Conservation (phyloP, 2,888 invertebrate genomes). For the Lycocerus yunnanus region DNA sequence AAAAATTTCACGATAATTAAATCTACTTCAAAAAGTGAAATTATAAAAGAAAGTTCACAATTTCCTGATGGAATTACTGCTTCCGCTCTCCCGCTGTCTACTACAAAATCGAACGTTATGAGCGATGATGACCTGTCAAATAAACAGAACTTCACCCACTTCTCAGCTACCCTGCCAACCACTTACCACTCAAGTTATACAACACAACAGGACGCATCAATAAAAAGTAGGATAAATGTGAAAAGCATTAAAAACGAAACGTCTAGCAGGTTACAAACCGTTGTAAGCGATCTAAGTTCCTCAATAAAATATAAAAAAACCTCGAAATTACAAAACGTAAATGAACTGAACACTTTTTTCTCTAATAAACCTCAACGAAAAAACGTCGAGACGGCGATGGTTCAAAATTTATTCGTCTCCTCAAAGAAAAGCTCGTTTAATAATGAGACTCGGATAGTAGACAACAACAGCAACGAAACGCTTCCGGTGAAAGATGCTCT, state of each 20-base stretch:
- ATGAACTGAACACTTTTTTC: conserved; percentile 31
- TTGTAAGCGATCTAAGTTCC: not conserved
- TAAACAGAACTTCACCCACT: conserved; percentile 5
- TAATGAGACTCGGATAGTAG: conserved; percentile 12
- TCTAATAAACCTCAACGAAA: conserved; percentile 26
- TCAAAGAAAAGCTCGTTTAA: conserved; percentile 24
- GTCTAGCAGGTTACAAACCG: not conserved
- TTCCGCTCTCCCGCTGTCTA: conserved; percentile 3
- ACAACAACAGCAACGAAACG: conserved; percentile 15
- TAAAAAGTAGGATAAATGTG: not conserved
- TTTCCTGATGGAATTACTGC: conserved; percentile 15
- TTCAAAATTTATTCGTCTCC: conserved; percentile 32
- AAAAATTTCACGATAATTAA: conserved; percentile 14
- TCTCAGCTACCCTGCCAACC: conserved; percentile 6
- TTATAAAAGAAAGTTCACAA: conserved; percentile 8
- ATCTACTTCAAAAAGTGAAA: conserved; percentile 8
- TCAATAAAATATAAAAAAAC: conserved; percentile 8
- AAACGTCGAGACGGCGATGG: conserved; percentile 32
- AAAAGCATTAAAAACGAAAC: not conserved
- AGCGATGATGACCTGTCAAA: conserved; percentile 20
- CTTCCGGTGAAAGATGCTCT: conserved; percentile 9
- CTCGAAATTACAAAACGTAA: conserved; percentile 24
- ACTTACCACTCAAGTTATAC: not conserved
- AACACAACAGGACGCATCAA: not conserved
- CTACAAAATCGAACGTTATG: conserved; percentile 18